A percentile compares a stretch with the other conserved stretches of the same genome.
Conservation (phyloP, 2,113 vertebrate genomes). For the Crotalus tigris region DNA sequence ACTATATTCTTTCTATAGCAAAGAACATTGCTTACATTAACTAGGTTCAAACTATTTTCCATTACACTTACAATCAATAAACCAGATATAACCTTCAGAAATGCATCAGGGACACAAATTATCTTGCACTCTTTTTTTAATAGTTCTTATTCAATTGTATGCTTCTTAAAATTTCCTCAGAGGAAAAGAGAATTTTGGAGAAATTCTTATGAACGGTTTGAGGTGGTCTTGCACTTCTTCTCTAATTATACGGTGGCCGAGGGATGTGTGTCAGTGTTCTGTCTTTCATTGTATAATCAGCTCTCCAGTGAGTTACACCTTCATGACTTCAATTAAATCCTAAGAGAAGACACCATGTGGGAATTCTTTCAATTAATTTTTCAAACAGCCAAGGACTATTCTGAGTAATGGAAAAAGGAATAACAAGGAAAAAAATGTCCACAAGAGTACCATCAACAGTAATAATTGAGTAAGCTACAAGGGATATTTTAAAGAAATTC, state of each 20-base stretch:
- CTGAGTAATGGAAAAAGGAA: not conserved
- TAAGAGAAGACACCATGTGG: not conserved
- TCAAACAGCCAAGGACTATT: not conserved
- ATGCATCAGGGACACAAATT: not conserved
- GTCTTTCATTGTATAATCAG: not conserved
- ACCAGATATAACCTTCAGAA: not conserved
- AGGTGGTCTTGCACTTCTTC: not conserved
- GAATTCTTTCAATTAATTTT: not conserved
- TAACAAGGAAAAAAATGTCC: not conserved
- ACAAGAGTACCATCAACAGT: not conserved
- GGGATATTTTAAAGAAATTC: not conserved
- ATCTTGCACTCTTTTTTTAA: not conserved
- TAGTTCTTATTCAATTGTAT: not conserved
- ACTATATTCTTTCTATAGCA: not conserved
- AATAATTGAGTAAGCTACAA: not conserved
- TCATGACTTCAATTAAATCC: not conserved
- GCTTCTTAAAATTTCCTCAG: not conserved
- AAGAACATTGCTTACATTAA: too few relatives aligned
- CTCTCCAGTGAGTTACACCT: not conserved
- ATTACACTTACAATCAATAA: not conserved
- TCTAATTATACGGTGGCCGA: not conserved
- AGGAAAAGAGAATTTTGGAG: not conserved
- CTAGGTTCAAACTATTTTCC: too few relatives aligned
- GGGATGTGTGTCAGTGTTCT: not conserved
- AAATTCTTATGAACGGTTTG: not conserved